Base-by-base conservation (phyloP, 2,888 invertebrate species). In the Ophioninae sp. region DNA sequence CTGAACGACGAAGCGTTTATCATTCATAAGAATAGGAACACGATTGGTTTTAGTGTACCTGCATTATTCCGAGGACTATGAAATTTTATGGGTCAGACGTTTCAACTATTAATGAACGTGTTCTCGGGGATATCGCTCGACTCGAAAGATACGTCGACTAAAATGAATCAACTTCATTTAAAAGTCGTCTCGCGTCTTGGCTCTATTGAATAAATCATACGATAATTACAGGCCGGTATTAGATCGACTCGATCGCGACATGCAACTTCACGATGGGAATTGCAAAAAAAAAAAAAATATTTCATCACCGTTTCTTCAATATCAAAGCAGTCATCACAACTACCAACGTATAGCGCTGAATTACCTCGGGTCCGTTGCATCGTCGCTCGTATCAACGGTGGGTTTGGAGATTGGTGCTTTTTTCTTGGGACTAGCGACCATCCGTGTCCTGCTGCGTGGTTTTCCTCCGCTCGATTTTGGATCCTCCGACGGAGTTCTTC, bases 321-420 rank as follows among this genome's bases (percentile, higher is more conserved):
- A 30, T 30, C 30, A 30, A 30, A 30, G 30, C 21, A 21, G 21
- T 8, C 10, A 59, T 59, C 59, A 21, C 21, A 21, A n/a, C 0
- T 8, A 0, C n/a, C 17, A 10, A n/a, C 17, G 21, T 13, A 17
- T 13, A 17, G 8, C 39, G 20, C 23, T 8, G 23, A 41, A 13
- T 69, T 74, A 84, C 84, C 86, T 86, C 50, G 89, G 87, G 61
- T 91, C 91, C 82, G 93, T 91, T 21, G 92, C 92, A 50, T 93
- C 93, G 85, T 93, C 93, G 68, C 91, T 92, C 13, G 91, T 90
- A 44, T 91, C 89, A 37, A 91, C 90, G 61, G 92, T 93, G 39
- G 92, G 90, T 72, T 91, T 90, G 73, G 93, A 93, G 91, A 93
- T 91, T 90, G 89, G 92, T 91, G 90, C 92, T 93, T 93, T 93